A percentile compares a stretch with the other conserved stretches of the same genome.
These are phyloP conservation scores for Pelobates fuscus DNA, from an alignment of 2,113 vertebrate species.

Conservation along the genomic window DNA sequence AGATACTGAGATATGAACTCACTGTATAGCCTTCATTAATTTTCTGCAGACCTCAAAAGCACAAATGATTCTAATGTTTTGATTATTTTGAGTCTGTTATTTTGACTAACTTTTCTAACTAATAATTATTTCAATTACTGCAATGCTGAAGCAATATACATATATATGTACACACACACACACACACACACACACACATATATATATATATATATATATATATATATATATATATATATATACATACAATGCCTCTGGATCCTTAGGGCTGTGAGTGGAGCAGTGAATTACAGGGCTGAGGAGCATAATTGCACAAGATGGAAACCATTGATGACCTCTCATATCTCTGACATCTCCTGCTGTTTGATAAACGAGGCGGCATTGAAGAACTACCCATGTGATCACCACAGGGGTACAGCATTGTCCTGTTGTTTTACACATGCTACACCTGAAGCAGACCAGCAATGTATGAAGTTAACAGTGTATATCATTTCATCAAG, in stretches of 20 bases:
- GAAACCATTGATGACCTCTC: constrained; percentile 42
- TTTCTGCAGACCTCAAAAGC: no score
- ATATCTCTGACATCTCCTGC: constrained; percentile 44
- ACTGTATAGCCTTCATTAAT: no score
- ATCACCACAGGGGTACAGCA: constrained; percentile 37
- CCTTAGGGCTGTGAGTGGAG: constrained; percentile 1
- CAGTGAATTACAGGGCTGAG: constrained; percentile 33
- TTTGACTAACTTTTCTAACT: no score
- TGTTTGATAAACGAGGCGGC: constrained; percentile 44
- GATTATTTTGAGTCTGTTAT: no score
- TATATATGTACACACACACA: no score
- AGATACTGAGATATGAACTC: no score
- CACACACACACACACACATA: no score
- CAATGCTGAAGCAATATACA: no score
- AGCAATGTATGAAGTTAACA: constrained; percentile 48
- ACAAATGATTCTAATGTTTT: no score
- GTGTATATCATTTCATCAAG: constrained; percentile 46
- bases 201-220: no score
- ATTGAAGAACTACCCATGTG: constrained; percentile 39
- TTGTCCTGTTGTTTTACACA: constrained; percentile 45
- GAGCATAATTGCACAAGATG: constrained; percentile 47
- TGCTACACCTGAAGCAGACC: constrained; percentile 39
- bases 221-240: no score
- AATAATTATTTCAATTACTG: no score
- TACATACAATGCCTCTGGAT: not conserved